Base-by-base conservation (phyloP, 1,140 invertebrate species). In the Cydia strobilella region DNA sequence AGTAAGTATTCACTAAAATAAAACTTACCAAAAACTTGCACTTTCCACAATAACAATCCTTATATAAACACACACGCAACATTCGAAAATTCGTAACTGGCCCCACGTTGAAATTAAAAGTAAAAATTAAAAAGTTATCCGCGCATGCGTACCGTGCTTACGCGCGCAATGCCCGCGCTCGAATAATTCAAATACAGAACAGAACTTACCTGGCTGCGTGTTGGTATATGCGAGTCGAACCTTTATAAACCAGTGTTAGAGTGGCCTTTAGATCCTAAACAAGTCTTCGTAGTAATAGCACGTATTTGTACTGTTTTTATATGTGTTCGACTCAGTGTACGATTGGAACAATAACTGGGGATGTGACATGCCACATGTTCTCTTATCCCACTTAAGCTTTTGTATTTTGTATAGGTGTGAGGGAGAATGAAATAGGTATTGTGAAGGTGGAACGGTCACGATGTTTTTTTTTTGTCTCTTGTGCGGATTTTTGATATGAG, bases 101-200 rank as follows among this genome's bases (percentile, higher is more conserved):
- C 39, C 54, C n/a, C 65, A 69, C 65, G 27, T 35, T 18, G 65
- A 66, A 80, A 75, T 76, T 74, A 80, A 77, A 78, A 77, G 63
- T 74, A 75, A 80, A 76, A 76, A 75, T 72, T 42, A 69, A 69
- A 66, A 69, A 69, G 35, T 69, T 69, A 10, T 18, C 35, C 75
- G 79, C 80, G 81, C 77, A 80, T 78, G 81, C 83, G 82, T 84
- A 71, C 83, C 88, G 90, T 91, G 88, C 86, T 88, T 90, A 88
- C 89, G 82, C 89, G 90, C 89, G 88, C 84, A 90, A 91, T 86
- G 89, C 85, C 85, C 83, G 86, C 84, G 84, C 89, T 87, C 86
- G 88, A 91, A 90, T 92, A 90, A 78, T 83, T 85, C 77, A 79
- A 86, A 75, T 48, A 80, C 80, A 72, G 75, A 82, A 79, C 81